A percentile compares a stretch with the other conserved stretches of the same genome.
phyloP scores from a whole-genome alignment of 2,888 invertebrate species.

The Volucella inflata region DNA sequence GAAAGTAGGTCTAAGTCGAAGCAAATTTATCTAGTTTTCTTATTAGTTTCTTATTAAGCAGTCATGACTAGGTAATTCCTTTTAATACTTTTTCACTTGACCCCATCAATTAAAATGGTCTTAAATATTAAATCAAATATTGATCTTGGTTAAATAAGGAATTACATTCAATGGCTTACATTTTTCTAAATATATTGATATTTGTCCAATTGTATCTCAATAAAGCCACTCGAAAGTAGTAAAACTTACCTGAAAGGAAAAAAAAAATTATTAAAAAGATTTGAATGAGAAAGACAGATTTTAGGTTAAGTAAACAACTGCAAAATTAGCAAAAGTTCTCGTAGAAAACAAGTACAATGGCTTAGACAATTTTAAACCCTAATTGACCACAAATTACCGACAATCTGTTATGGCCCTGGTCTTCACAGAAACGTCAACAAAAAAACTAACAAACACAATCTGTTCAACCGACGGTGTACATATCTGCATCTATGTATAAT shows the following conservation, averaged over 20 bases:
- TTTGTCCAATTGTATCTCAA: constrained; percentile 23
- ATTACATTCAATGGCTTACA: too few relatives aligned
- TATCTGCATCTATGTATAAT: too few relatives aligned
- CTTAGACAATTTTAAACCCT: constrained; percentile 11
- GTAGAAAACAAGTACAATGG: not conserved
- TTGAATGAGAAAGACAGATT: not conserved
- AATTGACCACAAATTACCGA: constrained; percentile 20
- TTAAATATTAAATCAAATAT: too few relatives aligned
- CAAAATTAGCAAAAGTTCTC: not conserved
- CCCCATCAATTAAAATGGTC: too few relatives aligned
- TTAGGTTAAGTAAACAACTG: not conserved
- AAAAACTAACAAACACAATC: not conserved
- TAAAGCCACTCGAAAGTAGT: constrained; percentile 12
- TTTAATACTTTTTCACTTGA: too few relatives aligned
- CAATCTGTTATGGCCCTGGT: not conserved
- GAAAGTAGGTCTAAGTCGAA: too few relatives aligned
- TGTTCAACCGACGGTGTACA: not conserved
- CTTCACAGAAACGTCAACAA: constrained; percentile 1
- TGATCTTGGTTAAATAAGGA: too few relatives aligned
- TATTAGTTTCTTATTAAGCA: too few relatives aligned
- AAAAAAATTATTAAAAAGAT: constrained; percentile 25
- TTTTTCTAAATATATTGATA: too few relatives aligned
- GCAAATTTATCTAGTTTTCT: too few relatives aligned
- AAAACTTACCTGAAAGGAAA: constrained; percentile 62
- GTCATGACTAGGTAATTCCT: too few relatives aligned